phyloP scores from a whole-genome alignment of 2,797 vertebrate genomes.

The Danio choprae region DNA sequence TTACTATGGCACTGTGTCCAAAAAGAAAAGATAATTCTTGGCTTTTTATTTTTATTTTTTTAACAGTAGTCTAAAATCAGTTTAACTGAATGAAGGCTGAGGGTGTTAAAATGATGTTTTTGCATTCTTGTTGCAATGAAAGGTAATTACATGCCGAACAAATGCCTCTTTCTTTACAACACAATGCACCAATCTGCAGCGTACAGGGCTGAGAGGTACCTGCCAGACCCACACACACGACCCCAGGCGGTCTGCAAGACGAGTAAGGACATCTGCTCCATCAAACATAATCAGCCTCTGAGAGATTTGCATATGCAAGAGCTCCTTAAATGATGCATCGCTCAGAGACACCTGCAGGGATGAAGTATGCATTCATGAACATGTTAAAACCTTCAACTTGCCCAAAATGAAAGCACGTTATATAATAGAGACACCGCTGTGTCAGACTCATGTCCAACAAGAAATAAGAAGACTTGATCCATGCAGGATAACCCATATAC shows the following conservation, averaged over 20 bases:
- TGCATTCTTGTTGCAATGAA: conserved; percentile 15
- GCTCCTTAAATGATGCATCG: conserved; percentile 44
- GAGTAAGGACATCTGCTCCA: conserved; percentile 53
- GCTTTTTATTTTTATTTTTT: not conserved
- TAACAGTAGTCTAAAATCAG: not conserved
- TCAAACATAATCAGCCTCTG: conserved; percentile 50
- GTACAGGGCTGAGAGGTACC: conserved; percentile 22
- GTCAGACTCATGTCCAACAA: not conserved
- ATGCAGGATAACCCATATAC: too few species aligned
- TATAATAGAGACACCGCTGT: not conserved
- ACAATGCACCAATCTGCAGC: conserved; percentile 30
- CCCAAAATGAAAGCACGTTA: not conserved
- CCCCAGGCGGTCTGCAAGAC: conserved; percentile 19
- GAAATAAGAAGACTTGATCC: not conserved
- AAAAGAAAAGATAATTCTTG: not conserved
- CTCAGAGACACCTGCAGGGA: conserved; percentile 36
- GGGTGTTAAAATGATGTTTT: conserved; percentile 17
- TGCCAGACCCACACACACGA: conserved; percentile 8
- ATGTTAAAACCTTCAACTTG: conserved; percentile 12
- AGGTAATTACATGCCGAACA: conserved; percentile 36
- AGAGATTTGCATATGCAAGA: conserved; percentile 50
- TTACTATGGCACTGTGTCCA: not conserved
- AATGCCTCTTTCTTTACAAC: conserved; percentile 20
- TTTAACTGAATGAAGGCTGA: not conserved
- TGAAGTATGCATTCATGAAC: conserved; percentile 4